These are phyloP conservation scores for Anniella stebbinsi DNA, from an alignment of 2,797 vertebrate genomes.

Conservation along the genomic window DNA sequence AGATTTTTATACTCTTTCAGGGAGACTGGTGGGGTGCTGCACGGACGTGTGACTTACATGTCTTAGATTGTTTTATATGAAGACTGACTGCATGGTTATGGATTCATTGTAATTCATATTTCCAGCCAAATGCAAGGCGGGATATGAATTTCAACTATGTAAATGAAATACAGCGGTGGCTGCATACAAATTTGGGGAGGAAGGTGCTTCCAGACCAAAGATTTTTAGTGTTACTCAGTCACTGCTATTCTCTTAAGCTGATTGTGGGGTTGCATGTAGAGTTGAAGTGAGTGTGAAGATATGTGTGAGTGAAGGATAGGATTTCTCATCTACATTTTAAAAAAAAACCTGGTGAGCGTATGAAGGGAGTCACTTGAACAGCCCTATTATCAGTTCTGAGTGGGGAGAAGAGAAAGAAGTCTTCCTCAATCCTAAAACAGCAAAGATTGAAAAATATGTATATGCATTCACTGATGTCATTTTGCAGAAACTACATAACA, in stretches of 20 bases:
- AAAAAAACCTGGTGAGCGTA: too few relatives aligned
- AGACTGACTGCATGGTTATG: background rate
- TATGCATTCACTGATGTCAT: background rate
- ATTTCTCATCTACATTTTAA: background rate
- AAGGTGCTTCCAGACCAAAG: too few relatives aligned
- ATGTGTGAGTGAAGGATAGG: background rate
- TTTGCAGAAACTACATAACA: background rate
- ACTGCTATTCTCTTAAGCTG: background rate
- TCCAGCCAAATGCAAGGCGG: background rate
- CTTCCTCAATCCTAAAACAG: background rate
- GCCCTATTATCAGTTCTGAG: background rate
- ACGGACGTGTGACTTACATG: background rate
- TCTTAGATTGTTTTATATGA: background rate
- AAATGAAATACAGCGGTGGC: background rate
- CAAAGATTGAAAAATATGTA: background rate
- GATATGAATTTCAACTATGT: background rate
- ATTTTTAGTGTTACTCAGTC: background rate
- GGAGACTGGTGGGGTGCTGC: background rate
- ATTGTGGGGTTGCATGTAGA: too few relatives aligned
- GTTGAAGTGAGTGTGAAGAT: background rate
- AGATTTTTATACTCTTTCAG: slow-evolving; percentile 2
- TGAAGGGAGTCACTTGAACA: background rate
- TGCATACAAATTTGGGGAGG: background rate
- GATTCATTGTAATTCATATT: background rate
- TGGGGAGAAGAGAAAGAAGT: background rate